Conservation (phyloP, 2,113 vertebrate genomes). For the Malurus alboscapulatus region DNA sequence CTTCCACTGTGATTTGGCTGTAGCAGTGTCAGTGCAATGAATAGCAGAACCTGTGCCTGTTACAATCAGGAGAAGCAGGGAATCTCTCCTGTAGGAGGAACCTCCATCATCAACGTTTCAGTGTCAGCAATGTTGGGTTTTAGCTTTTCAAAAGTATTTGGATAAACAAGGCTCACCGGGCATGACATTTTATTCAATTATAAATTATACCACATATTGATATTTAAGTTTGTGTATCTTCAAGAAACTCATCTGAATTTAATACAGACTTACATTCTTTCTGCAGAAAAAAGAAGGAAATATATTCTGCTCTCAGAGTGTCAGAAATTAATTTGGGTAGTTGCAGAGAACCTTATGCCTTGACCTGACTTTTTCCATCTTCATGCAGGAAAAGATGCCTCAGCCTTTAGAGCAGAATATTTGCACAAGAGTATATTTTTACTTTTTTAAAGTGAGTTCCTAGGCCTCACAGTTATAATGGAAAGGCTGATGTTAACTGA, state of each 20-base stretch:
- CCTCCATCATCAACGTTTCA: background rate
- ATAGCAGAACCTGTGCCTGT: background rate
- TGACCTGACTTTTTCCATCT: background rate
- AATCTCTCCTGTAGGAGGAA: background rate
- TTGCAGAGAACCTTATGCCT: background rate
- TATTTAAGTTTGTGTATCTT: background rate
- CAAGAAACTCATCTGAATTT: background rate
- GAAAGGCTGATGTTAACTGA: background rate
- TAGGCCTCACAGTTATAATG: background rate
- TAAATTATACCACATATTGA: background rate
- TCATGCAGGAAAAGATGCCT: background rate
- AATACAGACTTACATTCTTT: background rate
- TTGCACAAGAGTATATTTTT: background rate
- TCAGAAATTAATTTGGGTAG: background rate
- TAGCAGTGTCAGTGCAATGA: slow-evolving; percentile 26
- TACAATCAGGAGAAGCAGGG: background rate
- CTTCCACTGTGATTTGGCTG: slow-evolving; percentile 8
- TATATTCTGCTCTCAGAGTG: background rate
- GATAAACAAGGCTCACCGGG: background rate
- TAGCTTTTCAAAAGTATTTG: background rate
- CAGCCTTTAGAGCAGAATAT: background rate
- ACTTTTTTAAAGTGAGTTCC: background rate
- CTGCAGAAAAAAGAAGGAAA: background rate
- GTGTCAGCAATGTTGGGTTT: background rate
- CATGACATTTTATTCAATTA: background rate